A percentile compares a stretch with the other conserved stretches of the same genome.
These are phyloP conservation scores for Balaeniceps rex DNA, from an alignment of 2,113 vertebrate species.

Conservation along the genomic window DNA sequence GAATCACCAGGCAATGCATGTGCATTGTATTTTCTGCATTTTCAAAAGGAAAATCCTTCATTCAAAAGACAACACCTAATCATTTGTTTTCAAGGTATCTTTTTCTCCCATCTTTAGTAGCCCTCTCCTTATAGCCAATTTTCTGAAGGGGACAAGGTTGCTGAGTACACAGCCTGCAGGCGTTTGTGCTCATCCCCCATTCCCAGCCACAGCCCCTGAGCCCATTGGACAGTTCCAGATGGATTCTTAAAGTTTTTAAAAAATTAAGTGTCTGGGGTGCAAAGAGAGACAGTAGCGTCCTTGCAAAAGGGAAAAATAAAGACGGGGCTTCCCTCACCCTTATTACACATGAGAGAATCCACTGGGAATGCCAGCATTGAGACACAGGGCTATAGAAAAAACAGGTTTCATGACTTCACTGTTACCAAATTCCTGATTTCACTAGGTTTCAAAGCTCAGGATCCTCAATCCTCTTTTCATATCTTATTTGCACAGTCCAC, in stretches of 20 bases:
- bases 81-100: background rate
- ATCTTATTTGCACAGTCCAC: background rate
- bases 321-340: background rate
- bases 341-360: background rate
- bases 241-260: background rate
- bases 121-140: background rate
- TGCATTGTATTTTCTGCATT: background rate
- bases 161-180: background rate
- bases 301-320: background rate
- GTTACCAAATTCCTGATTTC: background rate
- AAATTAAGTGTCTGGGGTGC: background rate
- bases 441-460: background rate
- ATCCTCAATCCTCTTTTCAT: background rate
- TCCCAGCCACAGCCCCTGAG: background rate
- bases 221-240: background rate
- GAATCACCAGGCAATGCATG: background rate
- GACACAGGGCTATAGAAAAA: background rate
- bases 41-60: background rate
- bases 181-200: background rate
- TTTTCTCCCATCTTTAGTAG: background rate
- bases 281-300: background rate
- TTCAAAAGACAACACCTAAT: background rate
- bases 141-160: background rate
- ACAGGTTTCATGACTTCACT: background rate
- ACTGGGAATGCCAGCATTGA: background rate